These are phyloP conservation scores for Sebastes dallii DNA, from an alignment of 2,797 vertebrate genomes.

Conservation along the genomic window DNA sequence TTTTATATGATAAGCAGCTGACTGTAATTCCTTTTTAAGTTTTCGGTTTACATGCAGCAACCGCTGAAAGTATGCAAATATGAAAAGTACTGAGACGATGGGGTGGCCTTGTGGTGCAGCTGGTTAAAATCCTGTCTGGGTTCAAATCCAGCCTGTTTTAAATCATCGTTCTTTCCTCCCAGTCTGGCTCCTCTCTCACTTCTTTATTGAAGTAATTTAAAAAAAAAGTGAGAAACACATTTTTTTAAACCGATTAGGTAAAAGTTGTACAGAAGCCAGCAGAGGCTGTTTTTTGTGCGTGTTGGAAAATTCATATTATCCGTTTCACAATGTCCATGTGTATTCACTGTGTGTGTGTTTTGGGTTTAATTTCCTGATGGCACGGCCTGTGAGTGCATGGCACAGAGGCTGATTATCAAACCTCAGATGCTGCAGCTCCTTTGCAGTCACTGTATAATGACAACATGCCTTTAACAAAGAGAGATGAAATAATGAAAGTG, in stretches of 20 bases:
- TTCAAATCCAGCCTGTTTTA: constrained; percentile 8
- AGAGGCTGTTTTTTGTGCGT: not conserved
- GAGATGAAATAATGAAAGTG: not conserved
- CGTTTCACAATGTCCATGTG: not conserved
- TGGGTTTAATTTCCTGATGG: not conserved
- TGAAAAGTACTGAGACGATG: not conserved
- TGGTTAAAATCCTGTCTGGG: constrained; percentile 7
- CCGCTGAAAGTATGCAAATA: not conserved
- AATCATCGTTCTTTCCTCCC: not conserved
- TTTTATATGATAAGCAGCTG: not conserved
- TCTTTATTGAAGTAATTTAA: not conserved
- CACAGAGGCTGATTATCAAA: not conserved
- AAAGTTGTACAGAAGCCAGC: not conserved
- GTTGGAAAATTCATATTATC: not conserved
- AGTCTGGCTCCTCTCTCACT: not conserved
- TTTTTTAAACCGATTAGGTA: not conserved
- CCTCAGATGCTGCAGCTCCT: not conserved
- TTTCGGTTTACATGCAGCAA: not conserved
- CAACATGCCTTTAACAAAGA: not conserved
- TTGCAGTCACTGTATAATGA: not conserved
- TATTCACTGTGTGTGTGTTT: not conserved
- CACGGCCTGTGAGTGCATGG: not conserved
- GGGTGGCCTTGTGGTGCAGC: not conserved
- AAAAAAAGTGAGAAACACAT: not conserved
- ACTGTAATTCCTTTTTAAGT: not conserved